Evolutionary conservation across 2,888 invertebrate species (phyloP).

Genomic region (Plagodis dolabraria): DNA sequence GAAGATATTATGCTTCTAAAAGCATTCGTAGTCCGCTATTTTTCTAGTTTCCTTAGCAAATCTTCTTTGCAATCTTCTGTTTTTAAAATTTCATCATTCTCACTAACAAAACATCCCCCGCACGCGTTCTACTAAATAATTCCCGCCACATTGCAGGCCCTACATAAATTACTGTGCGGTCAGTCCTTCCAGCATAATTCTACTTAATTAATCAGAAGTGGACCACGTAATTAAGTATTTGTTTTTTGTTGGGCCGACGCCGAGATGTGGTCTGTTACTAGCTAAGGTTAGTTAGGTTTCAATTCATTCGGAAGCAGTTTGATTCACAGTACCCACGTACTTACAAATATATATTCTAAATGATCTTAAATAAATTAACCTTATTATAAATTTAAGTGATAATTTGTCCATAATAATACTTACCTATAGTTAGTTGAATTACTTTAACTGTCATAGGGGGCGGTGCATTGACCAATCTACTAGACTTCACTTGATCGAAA

Average conservation of each 20-base stretch:
- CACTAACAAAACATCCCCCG: conserved; percentile 15
- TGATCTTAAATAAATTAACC: too few relatives aligned
- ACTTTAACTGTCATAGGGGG: too few relatives aligned
- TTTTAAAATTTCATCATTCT: conserved; percentile 12
- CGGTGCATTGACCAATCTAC: too few relatives aligned
- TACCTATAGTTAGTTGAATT: too few relatives aligned
- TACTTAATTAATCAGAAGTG: conserved; percentile 37
- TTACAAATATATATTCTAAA: too few relatives aligned
- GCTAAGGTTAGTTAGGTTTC: background rate
- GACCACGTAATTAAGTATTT: conserved; percentile 32
- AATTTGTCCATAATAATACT: too few relatives aligned
- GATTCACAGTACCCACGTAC: too few relatives aligned
- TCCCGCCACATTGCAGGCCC: conserved; percentile 31
- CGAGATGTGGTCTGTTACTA: conserved; percentile 1
- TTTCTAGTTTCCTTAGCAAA: background rate
- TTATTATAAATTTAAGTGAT: too few relatives aligned
- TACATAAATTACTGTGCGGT: conserved; percentile 39
- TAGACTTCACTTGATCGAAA: too few relatives aligned
- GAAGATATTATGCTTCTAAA: too few relatives aligned
- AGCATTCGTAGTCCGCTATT: background rate
- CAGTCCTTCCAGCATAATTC: conserved; percentile 35
- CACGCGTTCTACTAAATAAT: conserved; percentile 31
- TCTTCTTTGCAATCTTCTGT: background rate
- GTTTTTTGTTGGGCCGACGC: conserved; percentile 24
- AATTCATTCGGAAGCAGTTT: background rate